Evolutionary conservation across 2,113 vertebrate species (phyloP).

Genomic region (Mus spicilegus): DNA sequence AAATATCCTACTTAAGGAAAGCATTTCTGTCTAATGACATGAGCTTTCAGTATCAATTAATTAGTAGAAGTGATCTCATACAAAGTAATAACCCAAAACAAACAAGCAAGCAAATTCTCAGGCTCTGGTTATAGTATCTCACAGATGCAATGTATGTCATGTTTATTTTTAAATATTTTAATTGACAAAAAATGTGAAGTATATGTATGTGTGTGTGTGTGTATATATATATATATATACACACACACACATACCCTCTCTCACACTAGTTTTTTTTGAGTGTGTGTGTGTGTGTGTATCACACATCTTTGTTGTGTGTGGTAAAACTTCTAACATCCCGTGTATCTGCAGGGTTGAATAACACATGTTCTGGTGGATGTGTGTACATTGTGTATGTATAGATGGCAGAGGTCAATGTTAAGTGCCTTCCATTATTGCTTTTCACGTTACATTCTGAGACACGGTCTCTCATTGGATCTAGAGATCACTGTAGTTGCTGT

Average conservation of each 20-base stretch:
- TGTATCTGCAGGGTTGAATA: not conserved
- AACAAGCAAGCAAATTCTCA: not conserved
- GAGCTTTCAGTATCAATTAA: not conserved
- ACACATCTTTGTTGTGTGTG: not conserved
- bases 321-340: not conserved
- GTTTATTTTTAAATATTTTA: not conserved
- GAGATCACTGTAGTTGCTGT: not conserved
- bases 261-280: not conserved
- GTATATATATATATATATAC: not conserved
- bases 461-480: not conserved
- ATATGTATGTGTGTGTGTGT: too few relatives aligned
- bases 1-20: not conserved
- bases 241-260: not conserved
- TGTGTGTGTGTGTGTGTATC: too few relatives aligned
- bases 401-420: not conserved
- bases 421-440: not conserved
- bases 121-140: not conserved
- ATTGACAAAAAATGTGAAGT: not conserved
- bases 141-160: not conserved
- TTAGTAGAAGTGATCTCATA: not conserved
- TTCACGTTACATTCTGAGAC: not conserved
- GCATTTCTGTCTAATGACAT: not conserved
- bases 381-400: not conserved
- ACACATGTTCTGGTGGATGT: not conserved
- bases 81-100: not conserved